phyloP scores from a whole-genome alignment of 2,797 vertebrate species.

The Myoxocephalus aenaeus region DNA sequence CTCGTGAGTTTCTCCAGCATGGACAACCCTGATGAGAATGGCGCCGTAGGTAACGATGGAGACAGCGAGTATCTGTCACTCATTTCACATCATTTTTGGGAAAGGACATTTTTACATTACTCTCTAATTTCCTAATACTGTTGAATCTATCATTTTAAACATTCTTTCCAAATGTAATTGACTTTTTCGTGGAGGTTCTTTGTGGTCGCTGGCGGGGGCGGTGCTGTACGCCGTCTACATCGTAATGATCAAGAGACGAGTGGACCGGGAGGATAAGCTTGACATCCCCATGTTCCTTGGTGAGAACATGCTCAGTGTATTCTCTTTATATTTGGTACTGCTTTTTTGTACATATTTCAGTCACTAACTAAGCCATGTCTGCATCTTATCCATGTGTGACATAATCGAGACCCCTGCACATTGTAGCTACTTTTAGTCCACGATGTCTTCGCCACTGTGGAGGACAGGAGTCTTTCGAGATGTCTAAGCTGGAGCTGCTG shows the following conservation, averaged over 20 bases:
- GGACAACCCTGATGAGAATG: slow-evolving; percentile 88
- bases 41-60: slow-evolving; percentile 85
- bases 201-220: slow-evolving; percentile 95
- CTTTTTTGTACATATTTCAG: neutral
- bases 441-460: neutral
- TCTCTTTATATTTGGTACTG: neutral
- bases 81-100: neutral
- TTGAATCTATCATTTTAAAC: neutral
- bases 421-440: neutral
- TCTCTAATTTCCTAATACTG: neutral
- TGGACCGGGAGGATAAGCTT: slow-evolving; percentile 95
- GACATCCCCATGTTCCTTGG: slow-evolving; percentile 99
- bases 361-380: neutral
- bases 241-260: slow-evolving; percentile 97
- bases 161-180: neutral
- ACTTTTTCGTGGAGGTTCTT: slow-evolving; percentile 82
- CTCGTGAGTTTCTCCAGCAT: slow-evolving; percentile 94
- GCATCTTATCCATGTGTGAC: neutral
- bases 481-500: slow-evolving; percentile 3
- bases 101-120: neutral
- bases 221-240: slow-evolving; percentile 95
- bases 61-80: neutral
- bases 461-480: slow-evolving; percentile 4
- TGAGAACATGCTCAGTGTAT: slow-evolving; percentile 67
- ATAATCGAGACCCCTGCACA: neutral